Evolutionary conservation across 1,140 invertebrate genomes (phyloP).

Genomic region (Philopotamus ludificatus): DNA sequence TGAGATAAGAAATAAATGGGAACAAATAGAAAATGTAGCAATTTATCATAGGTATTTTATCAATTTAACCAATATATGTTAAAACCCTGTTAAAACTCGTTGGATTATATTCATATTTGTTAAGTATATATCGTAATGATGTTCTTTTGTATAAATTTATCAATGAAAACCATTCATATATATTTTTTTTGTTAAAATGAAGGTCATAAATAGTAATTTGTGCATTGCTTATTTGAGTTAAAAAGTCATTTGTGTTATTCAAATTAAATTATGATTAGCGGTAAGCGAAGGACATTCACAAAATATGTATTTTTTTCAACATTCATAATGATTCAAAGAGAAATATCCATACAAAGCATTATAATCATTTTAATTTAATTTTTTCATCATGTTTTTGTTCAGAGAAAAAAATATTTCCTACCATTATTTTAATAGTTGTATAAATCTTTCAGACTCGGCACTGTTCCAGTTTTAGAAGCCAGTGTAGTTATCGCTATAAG

Average conservation of each 20-base stretch:
- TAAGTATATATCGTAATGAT: background rate
- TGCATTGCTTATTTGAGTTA: too few species aligned
- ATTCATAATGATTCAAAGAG: too few species aligned
- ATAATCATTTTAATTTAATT: too few species aligned
- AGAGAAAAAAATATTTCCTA: too few species aligned
- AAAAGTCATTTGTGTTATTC: too few species aligned
- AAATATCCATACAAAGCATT: too few species aligned
- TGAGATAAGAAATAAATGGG: constrained; percentile 70
- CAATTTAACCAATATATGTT: too few species aligned
- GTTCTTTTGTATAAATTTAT: background rate
- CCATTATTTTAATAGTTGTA: background rate
- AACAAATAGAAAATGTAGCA: constrained; percentile 71
- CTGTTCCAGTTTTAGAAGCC: constrained; percentile 83
- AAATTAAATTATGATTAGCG: too few species aligned
- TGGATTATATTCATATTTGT: background rate
- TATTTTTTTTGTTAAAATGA: background rate
- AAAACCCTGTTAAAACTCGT: background rate
- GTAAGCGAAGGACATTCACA: too few species aligned
- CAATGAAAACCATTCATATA: background rate
- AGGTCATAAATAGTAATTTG: background rate
- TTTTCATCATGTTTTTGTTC: too few species aligned
- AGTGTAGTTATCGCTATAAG: constrained; percentile 90
- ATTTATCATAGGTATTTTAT: constrained; percentile 71
- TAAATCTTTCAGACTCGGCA: constrained; percentile 68
- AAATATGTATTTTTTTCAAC: too few species aligned